phyloP scores from a whole-genome alignment of 2,888 invertebrate genomes.

The Spialia ferax region DNA sequence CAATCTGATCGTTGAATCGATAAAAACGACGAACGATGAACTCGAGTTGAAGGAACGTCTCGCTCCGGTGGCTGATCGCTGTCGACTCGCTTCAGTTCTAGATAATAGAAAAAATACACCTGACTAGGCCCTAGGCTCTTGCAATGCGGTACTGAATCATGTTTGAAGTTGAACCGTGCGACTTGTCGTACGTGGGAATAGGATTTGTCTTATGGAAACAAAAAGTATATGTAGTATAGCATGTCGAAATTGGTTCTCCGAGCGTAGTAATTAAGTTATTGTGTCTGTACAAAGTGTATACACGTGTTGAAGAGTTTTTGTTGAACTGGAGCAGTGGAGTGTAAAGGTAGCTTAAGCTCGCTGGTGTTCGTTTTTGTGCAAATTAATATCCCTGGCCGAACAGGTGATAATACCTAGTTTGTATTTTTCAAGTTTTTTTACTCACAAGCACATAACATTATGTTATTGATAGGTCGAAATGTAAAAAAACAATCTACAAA shows the following conservation, averaged over 20 bases:
- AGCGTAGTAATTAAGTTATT: slow-evolving; percentile 32
- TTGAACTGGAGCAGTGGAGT: not conserved
- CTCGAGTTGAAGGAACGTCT: slow-evolving; percentile 81
- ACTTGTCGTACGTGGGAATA: slow-evolving; percentile 54
- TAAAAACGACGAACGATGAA: slow-evolving; percentile 77
- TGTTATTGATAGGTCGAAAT: too few species aligned
- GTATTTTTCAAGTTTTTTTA: not conserved
- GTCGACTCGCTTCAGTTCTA: slow-evolving; percentile 37
- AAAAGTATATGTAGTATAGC: slow-evolving; percentile 35
- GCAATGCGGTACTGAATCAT: slow-evolving; percentile 7
- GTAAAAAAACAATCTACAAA: too few species aligned
- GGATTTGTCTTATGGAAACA: slow-evolving; percentile 46
- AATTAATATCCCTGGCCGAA: not conserved
- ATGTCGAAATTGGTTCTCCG: slow-evolving; percentile 35
- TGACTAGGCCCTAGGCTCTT: slow-evolving; percentile 28
- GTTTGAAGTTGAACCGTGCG: slow-evolving; percentile 24
- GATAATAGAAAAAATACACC: slow-evolving; percentile 28
- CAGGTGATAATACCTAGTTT: not conserved
- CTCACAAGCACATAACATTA: too few species aligned
- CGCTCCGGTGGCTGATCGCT: slow-evolving; percentile 70
- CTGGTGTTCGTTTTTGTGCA: not conserved
- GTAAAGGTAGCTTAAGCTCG: not conserved
- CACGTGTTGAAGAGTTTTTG: slow-evolving; percentile 18
- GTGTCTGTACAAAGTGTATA: slow-evolving; percentile 5
- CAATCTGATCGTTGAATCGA: slow-evolving; percentile 60